These are phyloP conservation scores for Taphrorychus bicolor DNA, from an alignment of 2,888 invertebrate species.

Conservation along the genomic window DNA sequence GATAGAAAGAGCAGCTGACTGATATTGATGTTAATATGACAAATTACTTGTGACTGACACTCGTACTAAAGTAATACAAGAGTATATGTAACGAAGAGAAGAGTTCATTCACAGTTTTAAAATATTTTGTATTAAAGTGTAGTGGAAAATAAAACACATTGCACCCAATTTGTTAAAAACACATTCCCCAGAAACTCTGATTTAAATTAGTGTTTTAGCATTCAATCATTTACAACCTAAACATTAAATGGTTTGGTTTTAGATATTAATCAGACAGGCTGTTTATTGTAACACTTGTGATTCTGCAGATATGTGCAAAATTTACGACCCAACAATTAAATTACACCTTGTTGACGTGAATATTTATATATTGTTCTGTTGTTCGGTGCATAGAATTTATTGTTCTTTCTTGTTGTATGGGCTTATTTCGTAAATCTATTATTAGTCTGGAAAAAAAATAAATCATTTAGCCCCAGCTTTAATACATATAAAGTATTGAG, in stretches of 20 bases:
- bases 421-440: neutral
- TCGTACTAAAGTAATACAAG: neutral
- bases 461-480: no score
- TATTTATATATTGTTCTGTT: neutral
- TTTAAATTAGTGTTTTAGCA: neutral
- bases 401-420: neutral
- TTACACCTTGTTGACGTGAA: neutral
- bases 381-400: neutral
- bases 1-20: neutral
- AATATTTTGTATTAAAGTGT: neutral
- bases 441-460: no score
- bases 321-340: constrained; percentile 2
- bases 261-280: constrained; percentile 4
- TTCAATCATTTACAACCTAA: neutral
- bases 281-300: constrained; percentile 4
- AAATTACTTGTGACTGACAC: neutral
- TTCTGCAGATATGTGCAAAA: neutral
- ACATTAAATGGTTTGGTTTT: constrained; percentile 4
- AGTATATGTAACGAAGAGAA: neutral
- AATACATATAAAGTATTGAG: no score
- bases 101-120: neutral
- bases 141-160: neutral
- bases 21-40: neutral
- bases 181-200: neutral
- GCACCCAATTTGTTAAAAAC: neutral